Evolutionary conservation across 2,888 invertebrate species (phyloP), one percentile per base, ranked within the genome.

Genomic region (Drymonia ruficornis): DNA sequence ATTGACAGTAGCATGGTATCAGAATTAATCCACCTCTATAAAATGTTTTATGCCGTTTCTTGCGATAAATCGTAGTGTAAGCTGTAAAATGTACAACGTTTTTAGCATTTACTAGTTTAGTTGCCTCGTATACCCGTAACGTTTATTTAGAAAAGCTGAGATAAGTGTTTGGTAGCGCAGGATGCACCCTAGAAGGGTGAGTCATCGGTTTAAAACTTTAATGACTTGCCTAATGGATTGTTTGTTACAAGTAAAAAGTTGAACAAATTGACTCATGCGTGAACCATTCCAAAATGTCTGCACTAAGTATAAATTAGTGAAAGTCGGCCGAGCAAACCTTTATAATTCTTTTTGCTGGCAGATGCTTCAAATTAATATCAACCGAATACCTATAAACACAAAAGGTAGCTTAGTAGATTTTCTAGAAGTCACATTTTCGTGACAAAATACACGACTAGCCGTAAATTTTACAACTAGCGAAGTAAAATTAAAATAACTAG

Each of bases 41-140:
- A 66, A 63, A 64, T 62, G 63, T 66, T 66, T 74, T 63, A 68
- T 66, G 63, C 56, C 52, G 59, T 71, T 71, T 65, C 56, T 61
- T 72, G 65, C 70, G 63, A 73, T 74, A 70, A 59, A 56, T 56
- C 63, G 51, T 72, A 65, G 56, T 19, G 5, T 47, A 42, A 52
- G 60, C 67, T 61, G 50, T 67, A 55, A 54, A 59, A 55, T 59
- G 64, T 45, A 63, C 48, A 67, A 54, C 58, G 50, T 63, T 55
- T 55, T 55, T 42, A 56, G 56, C 42, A 50, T 43, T 40, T 49
- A 56, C 57, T 61, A 65, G 55, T 67, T 56, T 53, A 51, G 56
- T 50, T 53, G 49, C 55, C 19, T 56, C 49, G 48, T 43, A 50
- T 23, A 23, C 16, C 19, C 46, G 38, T n/a, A n/a, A n/a, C n/a